Evolutionary conservation across 2,797 vertebrate species (phyloP).

Genomic region (Ciconia nigra): DNA sequence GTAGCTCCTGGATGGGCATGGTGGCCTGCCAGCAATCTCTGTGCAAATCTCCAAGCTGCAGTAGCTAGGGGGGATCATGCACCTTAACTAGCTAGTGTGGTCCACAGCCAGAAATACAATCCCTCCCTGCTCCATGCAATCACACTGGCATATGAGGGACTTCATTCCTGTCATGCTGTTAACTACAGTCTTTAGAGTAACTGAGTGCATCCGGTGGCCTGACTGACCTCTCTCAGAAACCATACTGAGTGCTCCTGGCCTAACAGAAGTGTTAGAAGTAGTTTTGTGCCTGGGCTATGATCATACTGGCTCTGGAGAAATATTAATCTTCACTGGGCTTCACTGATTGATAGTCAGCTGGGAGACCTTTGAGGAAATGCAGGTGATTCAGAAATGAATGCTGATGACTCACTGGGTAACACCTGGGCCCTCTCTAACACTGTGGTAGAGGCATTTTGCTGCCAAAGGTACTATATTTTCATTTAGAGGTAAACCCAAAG

Average conservation of each 20-base stretch:
- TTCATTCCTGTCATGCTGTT: neutral
- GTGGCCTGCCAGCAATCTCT: neutral
- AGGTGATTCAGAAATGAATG: neutral
- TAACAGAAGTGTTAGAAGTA: neutral
- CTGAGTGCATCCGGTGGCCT: accelerated
- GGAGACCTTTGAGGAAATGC: neutral
- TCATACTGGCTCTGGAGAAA: neutral
- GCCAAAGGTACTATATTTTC: neutral
- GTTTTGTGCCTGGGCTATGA: neutral
- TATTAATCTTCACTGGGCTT: neutral
- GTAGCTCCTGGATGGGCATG: neutral
- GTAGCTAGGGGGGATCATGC: neutral
- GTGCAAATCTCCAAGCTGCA: neutral
- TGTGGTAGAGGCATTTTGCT: neutral
- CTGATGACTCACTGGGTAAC: neutral
- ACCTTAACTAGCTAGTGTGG: neutral
- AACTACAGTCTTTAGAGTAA: neutral
- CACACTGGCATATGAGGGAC: neutral
- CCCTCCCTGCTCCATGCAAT: neutral
- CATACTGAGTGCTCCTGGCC: neutral
- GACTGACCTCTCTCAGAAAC: neutral
- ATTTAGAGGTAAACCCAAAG: neutral
- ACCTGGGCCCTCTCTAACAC: neutral
- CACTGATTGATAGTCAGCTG: neutral
- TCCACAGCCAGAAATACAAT: neutral